Conservation (phyloP, 1,140 invertebrate genomes). For the Lithobius niger region DNA sequence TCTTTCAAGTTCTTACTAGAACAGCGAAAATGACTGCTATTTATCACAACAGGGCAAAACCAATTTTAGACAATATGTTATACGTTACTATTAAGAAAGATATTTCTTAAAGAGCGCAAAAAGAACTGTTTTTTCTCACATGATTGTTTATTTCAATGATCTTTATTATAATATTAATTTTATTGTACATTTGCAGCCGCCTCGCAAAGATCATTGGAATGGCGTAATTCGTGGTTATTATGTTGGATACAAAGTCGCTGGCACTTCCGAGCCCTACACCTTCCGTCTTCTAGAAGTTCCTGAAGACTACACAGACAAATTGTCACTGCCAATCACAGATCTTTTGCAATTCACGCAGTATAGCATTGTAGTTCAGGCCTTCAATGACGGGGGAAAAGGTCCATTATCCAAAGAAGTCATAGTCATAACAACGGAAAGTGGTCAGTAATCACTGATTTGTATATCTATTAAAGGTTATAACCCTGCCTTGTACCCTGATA, state of each 20-base stretch:
- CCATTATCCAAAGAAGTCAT: constrained; percentile 77
- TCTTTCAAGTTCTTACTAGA: too few relatives aligned
- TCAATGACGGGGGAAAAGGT: too few relatives aligned
- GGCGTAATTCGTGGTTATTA: constrained; percentile 79
- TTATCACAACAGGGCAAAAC: neutral
- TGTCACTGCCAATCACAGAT: constrained; percentile 30
- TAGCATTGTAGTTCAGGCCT: constrained; percentile 84
- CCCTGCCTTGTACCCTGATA: too few relatives aligned
- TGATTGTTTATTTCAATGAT: neutral
- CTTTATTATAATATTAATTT: too few relatives aligned
- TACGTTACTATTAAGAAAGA: neutral
- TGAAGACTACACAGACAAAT: constrained; percentile 2
- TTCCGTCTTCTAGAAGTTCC: constrained; percentile 70
- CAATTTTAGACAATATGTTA: neutral
- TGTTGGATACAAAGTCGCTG: constrained; percentile 54
- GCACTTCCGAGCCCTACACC: constrained; percentile 74
- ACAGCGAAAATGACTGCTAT: too few relatives aligned
- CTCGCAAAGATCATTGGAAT: constrained; percentile 76
- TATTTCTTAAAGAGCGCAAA: constrained; percentile 27
- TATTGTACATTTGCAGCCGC: constrained; percentile 50
- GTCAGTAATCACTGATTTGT: constrained; percentile 40
- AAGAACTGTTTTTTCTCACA: constrained; percentile 19
- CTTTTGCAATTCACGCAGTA: constrained; percentile 81
- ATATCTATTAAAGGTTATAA: too few relatives aligned
- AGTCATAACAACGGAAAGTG: constrained; percentile 80